phyloP scores from a whole-genome alignment of 2,797 vertebrate genomes.

The Peromyscus attwateri region DNA sequence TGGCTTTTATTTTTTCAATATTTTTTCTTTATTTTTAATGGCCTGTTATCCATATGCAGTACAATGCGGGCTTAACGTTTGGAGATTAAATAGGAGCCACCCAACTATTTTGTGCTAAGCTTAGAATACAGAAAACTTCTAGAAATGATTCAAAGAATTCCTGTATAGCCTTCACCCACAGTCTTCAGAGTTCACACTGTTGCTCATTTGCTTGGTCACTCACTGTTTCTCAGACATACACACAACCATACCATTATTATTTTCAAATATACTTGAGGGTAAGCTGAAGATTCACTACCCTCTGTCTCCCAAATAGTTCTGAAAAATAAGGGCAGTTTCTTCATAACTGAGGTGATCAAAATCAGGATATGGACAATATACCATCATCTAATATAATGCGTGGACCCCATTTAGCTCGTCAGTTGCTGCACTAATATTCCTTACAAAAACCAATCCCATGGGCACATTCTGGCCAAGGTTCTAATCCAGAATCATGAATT shows the following conservation, averaged over 20 bases:
- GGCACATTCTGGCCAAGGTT: background rate
- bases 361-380: background rate
- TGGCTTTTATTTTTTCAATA: background rate
- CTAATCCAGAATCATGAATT: background rate
- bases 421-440: background rate
- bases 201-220: conserved; percentile 23
- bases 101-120: conserved; percentile 47
- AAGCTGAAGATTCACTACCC: background rate
- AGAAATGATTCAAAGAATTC: conserved; percentile 13
- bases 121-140: conserved; percentile 18
- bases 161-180: background rate
- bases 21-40: background rate
- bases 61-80: background rate
- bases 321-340: background rate
- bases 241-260: background rate
- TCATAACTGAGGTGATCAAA: background rate
- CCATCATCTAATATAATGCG: background rate
- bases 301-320: background rate
- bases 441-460: background rate
- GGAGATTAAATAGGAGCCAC: background rate
- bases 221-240: background rate
- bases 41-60: background rate
- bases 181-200: background rate
- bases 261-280: background rate
- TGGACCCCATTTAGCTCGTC: background rate